phyloP scores from a whole-genome alignment of 2,113 vertebrate species.

The Oceanodroma tethys region DNA sequence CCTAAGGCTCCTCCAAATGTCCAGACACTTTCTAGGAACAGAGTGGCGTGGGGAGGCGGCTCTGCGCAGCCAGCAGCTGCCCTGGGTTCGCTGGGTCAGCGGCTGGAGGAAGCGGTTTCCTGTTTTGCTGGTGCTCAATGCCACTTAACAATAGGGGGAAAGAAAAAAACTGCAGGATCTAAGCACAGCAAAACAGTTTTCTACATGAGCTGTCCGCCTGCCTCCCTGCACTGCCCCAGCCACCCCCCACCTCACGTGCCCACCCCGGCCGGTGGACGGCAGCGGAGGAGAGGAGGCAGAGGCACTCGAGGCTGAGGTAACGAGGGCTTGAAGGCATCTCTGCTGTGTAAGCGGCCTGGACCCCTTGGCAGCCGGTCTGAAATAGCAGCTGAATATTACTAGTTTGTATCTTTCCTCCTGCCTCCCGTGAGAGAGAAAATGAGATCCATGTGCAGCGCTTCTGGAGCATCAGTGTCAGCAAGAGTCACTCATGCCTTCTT shows the following conservation, averaged over 20 bases:
- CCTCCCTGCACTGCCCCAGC: neutral
- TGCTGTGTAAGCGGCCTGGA: neutral
- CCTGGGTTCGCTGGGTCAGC: slow-evolving; percentile 11
- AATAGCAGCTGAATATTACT: neutral
- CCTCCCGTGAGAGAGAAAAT: neutral
- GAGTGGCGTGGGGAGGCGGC: neutral
- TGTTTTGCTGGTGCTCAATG: slow-evolving; percentile 75
- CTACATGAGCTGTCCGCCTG: slow-evolving; percentile 1
- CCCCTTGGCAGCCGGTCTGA: neutral
- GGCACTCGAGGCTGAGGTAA: accelerated
- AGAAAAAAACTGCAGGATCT: slow-evolving; percentile 60
- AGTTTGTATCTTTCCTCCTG: neutral
- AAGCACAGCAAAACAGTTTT: slow-evolving; percentile 48
- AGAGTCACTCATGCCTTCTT: neutral
- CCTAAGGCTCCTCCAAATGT: neutral
- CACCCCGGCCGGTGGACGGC: neutral
- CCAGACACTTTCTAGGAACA: slow-evolving; percentile 42
- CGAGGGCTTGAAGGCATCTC: neutral
- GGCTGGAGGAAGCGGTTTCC: slow-evolving; percentile 70
- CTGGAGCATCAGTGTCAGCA: neutral
- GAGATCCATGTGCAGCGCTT: neutral
- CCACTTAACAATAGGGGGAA: slow-evolving; percentile 76
- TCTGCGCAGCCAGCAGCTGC: slow-evolving; percentile 35
- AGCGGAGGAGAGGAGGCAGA: neutral
- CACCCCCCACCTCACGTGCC: neutral